Evolutionary conservation across 2,113 vertebrate genomes (phyloP).

Genomic region (Casuarius casuarius): DNA sequence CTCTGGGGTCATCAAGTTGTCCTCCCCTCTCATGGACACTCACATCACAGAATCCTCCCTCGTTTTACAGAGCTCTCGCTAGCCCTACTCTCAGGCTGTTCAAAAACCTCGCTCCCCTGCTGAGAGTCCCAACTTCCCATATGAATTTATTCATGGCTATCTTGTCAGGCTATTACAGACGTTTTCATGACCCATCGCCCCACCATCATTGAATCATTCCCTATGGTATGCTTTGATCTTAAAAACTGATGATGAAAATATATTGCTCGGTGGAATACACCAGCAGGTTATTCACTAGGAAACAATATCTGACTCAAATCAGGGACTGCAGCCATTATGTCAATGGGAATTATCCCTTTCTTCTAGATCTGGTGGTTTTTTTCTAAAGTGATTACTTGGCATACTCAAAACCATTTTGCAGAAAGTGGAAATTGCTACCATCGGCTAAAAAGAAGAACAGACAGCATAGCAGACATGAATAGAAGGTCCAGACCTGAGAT

Average conservation of each 20-base stretch:
- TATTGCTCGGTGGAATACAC: neutral
- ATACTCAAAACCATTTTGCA: neutral
- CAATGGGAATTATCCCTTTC: neutral
- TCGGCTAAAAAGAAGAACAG: neutral
- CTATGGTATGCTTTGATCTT: neutral
- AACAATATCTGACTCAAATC: neutral
- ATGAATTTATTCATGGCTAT: neutral
- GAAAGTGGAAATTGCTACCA: neutral
- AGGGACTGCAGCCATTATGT: fast-evolving
- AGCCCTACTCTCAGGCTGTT: neutral
- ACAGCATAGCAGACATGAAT: neutral
- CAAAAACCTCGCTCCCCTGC: neutral
- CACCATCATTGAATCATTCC: neutral
- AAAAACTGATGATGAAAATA: neutral
- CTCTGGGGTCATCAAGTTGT: neutral
- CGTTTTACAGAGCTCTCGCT: neutral
- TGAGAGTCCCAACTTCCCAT: neutral
- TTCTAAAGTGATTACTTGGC: neutral
- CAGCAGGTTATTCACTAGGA: neutral
- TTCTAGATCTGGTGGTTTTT: neutral
- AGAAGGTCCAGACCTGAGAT: neutral
- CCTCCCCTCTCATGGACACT: neutral
- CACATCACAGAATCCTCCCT: neutral
- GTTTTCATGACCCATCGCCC: neutral
- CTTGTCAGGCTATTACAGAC: neutral